Percentiles rank a stretch among this genome's conserved stretches.
Evolutionary conservation across 2,888 invertebrate species (phyloP).

Genomic region (Dexiosoma caninum): DNA sequence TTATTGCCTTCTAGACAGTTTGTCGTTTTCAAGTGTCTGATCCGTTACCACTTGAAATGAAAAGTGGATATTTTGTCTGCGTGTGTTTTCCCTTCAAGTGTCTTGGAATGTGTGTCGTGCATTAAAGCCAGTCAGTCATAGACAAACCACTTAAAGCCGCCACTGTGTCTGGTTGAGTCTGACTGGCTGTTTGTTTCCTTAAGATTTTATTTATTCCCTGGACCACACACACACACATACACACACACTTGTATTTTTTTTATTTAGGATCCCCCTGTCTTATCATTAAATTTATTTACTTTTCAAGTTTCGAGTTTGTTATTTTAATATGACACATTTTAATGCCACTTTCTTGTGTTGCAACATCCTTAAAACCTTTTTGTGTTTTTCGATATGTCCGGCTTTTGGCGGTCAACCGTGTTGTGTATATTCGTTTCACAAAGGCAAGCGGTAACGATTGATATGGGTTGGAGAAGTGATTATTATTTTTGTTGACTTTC

Average conservation of each 20-base stretch:
- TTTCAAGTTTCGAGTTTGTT: constrained; percentile 38
- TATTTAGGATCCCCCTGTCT: constrained; percentile 48
- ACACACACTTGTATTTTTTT: not conserved
- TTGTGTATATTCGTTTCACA: constrained; percentile 32
- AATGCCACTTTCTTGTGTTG: constrained; percentile 50
- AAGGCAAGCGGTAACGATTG: constrained; percentile 57
- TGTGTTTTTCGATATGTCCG: constrained; percentile 42
- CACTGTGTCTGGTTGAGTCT: constrained; percentile 67
- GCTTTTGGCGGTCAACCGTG: constrained; percentile 59
- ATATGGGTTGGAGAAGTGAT: constrained; percentile 53
- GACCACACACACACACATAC: no score
- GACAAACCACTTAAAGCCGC: constrained; percentile 68
- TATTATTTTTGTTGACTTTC: constrained; percentile 12
- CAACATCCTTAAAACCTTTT: constrained; percentile 21
- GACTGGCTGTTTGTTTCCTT: constrained; percentile 41
- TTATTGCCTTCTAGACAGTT: constrained; percentile 65
- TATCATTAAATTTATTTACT: constrained; percentile 35
- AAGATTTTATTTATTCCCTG: not conserved
- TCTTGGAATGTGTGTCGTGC: not conserved
- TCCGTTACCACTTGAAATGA: constrained; percentile 47
- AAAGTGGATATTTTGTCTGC: not conserved
- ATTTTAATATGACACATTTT: constrained; percentile 60
- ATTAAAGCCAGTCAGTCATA: constrained; percentile 6
- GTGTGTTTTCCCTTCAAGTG: not conserved
- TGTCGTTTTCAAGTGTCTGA: constrained; percentile 69